A percentile compares a stretch with the other conserved stretches of the same genome.
These are phyloP conservation scores for Agelastica alni DNA, from an alignment of 2,888 invertebrate genomes.

Conservation along the genomic window DNA sequence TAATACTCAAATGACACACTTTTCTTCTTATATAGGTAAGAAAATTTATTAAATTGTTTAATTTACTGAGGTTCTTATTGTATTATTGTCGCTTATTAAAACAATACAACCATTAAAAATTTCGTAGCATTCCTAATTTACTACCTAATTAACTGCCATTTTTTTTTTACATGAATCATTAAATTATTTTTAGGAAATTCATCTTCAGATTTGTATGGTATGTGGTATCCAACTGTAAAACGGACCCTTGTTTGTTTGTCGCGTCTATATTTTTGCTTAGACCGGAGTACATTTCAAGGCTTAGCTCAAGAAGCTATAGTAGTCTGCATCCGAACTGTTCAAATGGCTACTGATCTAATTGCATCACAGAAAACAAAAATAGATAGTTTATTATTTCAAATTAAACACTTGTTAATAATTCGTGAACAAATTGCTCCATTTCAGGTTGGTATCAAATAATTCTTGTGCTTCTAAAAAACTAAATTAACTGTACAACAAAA, in stretches of 20 bases:
- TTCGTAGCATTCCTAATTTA: no score
- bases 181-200: slow-evolving; percentile 47
- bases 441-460: no score
- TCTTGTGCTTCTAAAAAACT: no score
- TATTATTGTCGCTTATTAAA: no score
- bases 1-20: slow-evolving; percentile 56
- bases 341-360: slow-evolving; percentile 80
- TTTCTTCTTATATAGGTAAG: slow-evolving; percentile 57
- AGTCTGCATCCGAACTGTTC: slow-evolving; percentile 88
- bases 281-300: slow-evolving; percentile 91
- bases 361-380: slow-evolving; percentile 71
- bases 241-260: slow-evolving; percentile 94
- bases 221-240: slow-evolving; percentile 99
- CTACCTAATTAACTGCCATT: no score
- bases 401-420: slow-evolving; percentile 95
- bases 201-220: slow-evolving; percentile 89
- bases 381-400: slow-evolving; percentile 96
- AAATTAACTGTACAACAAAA: no score
- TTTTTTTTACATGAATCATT: no score
- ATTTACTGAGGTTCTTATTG: no score
- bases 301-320: slow-evolving; percentile 94
- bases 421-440: slow-evolving; percentile 98
- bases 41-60: no score
- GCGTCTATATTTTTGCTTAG: slow-evolving; percentile 88
- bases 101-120: no score